Base-by-base conservation (phyloP, 2,797 vertebrate species). In the Anableps anableps region DNA sequence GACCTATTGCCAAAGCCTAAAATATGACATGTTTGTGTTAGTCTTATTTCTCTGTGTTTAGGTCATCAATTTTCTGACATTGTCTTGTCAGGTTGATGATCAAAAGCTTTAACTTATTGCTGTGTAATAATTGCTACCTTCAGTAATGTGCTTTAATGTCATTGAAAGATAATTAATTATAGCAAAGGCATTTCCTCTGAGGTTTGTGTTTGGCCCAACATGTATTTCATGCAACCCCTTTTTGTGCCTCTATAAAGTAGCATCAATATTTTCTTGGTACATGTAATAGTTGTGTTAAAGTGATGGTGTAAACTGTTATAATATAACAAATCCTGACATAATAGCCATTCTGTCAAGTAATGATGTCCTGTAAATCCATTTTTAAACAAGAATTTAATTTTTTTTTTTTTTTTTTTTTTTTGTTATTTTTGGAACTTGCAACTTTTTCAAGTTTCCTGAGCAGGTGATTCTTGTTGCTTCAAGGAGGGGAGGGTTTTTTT, bases 101-200 rank as follows among this genome's bases (percentile, higher is more conserved):
- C 38, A 41, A 26, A 68, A 68, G 3, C 21, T 14, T 68, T 23
- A 62, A 62, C 29, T 62, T 4, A 8, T 31, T 19, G 14, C 60
- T 8, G 16, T 62, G 38, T 75, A 43, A 88, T 86, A 78, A 79
- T 85, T 83, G 83, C 78, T 53, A 21, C 19, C 34, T 23, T 84
- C 16, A 36, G 48, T 83, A 68, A 62, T 81, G 26, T 81, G 68
- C 81, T 79, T 86, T 87, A 78, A 79, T 77, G 78, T 34, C 51
- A 75, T 7, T 76, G 19, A 7, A 71, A 76, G 53, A 78, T 21
- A 66, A 38, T 66, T 66, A 70, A 41, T 23, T 26, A 70, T 66
- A 38, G 8, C 21, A 13, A 13, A 43, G 38, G 38, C 43, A 19
- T 68, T 23, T 53, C 19, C 50, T 53, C 50, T 41, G 34, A 36